phyloP scores from a whole-genome alignment of 2,797 vertebrate species.

The Callimico goeldii region DNA sequence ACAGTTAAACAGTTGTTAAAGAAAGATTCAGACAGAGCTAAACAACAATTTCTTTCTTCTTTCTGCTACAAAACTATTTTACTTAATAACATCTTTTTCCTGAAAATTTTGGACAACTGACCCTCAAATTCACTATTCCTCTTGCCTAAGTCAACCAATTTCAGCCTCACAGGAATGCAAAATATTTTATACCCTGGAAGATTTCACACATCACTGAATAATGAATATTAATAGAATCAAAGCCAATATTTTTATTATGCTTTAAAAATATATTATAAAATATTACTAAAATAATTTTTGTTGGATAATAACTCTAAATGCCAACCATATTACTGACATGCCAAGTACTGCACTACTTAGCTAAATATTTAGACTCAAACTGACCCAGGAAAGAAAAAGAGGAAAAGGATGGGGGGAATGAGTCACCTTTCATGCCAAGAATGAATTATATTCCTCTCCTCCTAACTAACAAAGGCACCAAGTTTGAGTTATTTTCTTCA shows the following conservation, averaged over 20 bases:
- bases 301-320: slow-evolving; percentile 7
- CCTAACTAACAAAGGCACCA: slow-evolving; percentile 28
- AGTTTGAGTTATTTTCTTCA: slow-evolving; percentile 54
- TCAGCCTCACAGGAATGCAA: slow-evolving; percentile 15
- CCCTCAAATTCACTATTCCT: not conserved
- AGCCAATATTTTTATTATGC: not conserved
- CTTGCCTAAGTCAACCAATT: slow-evolving; percentile 37
- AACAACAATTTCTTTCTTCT: not conserved
- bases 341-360: not conserved
- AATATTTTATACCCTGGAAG: not conserved
- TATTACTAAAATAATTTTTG: slow-evolving; percentile 41
- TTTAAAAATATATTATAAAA: slow-evolving; percentile 26
- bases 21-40: not conserved
- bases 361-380: slow-evolving; percentile 15
- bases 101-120: not conserved
- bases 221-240: slow-evolving; percentile 40
- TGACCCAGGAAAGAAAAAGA: not conserved
- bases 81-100: not conserved
- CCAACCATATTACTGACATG: not conserved
- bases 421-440: slow-evolving; percentile 61
- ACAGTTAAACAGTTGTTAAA: not conserved
- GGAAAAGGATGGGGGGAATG: not conserved
- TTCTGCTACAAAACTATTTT: not conserved
- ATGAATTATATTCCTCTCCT: slow-evolving; percentile 48
- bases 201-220: slow-evolving; percentile 21